Evolutionary conservation across 2,113 vertebrate species (phyloP).

Genomic region (Vulpes lagopus): DNA sequence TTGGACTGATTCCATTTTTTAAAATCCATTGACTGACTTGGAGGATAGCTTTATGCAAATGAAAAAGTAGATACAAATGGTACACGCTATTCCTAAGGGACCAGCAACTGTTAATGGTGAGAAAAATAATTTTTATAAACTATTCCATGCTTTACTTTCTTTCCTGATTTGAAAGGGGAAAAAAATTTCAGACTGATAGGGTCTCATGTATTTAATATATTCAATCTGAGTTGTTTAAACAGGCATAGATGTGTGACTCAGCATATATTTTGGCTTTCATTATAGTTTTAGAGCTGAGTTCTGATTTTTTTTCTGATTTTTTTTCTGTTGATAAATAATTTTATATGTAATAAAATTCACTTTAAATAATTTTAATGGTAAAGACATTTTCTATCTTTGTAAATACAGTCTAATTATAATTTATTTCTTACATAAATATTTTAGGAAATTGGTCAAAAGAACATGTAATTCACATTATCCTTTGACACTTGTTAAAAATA

Average conservation of each 20-base stretch:
- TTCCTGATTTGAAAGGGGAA: conserved; percentile 5
- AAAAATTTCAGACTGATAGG: neutral
- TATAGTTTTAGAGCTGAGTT: conserved; percentile 35
- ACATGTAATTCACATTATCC: neutral
- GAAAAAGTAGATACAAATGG: neutral
- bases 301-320: no score
- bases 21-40: neutral
- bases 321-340: neutral
- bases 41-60: neutral
- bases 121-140: conserved; percentile 38
- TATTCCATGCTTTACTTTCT: conserved; percentile 25
- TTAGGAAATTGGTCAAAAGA: conserved; percentile 36
- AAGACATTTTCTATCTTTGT: conserved; percentile 26
- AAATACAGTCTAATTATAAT: conserved; percentile 24
- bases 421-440: neutral
- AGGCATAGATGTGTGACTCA: neutral
- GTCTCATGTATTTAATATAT: conserved; percentile 7
- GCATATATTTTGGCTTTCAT: conserved; percentile 43
- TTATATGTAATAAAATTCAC: conserved; percentile 32
- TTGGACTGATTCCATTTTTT: conserved; percentile 18
- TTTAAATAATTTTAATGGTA: conserved; percentile 1
- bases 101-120: neutral
- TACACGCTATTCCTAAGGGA: neutral
- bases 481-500: conserved; percentile 41
- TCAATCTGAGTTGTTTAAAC: conserved; percentile 39